These are phyloP conservation scores for Anolis carolinensis DNA, from an alignment of 2,113 vertebrate species.

Conservation along the genomic window DNA sequence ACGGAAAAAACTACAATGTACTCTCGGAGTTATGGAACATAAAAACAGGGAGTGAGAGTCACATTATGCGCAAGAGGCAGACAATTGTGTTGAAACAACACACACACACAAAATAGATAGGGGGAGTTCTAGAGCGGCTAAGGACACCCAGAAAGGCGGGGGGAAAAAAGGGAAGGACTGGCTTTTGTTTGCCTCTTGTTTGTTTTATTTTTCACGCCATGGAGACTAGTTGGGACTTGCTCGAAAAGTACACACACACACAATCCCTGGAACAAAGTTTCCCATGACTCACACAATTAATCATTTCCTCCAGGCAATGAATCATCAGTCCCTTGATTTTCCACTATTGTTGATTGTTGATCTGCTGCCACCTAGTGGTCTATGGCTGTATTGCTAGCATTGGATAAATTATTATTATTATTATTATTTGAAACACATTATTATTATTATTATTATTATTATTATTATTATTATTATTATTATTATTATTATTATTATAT, in stretches of 20 bases:
- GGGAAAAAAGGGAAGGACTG: accelerated
- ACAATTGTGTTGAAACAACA: too few relatives aligned
- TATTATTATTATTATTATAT: too few relatives aligned
- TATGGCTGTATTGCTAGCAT: too few relatives aligned
- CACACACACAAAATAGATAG: background rate
- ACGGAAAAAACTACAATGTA: too few relatives aligned
- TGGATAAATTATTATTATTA: too few relatives aligned
- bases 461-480: too few relatives aligned
- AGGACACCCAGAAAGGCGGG: background rate
- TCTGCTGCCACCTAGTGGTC: background rate
- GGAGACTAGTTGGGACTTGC: background rate
- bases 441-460: too few relatives aligned
- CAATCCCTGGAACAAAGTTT: background rate
- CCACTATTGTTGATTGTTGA: background rate
- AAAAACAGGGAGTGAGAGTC: too few relatives aligned
- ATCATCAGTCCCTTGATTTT: background rate
- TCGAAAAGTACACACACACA: background rate
- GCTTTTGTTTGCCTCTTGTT: too few relatives aligned
- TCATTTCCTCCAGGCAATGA: background rate
- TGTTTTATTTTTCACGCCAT: background rate
- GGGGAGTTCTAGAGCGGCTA: background rate
- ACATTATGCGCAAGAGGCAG: too few relatives aligned
- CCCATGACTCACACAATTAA: background rate
- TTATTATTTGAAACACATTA: too few relatives aligned
- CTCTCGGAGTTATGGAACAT: too few relatives aligned